A percentile compares a stretch with the other conserved stretches of the same genome.
These are phyloP conservation scores for Arctopsyche grandis DNA, from an alignment of 1,140 invertebrate genomes.

Conservation along the genomic window DNA sequence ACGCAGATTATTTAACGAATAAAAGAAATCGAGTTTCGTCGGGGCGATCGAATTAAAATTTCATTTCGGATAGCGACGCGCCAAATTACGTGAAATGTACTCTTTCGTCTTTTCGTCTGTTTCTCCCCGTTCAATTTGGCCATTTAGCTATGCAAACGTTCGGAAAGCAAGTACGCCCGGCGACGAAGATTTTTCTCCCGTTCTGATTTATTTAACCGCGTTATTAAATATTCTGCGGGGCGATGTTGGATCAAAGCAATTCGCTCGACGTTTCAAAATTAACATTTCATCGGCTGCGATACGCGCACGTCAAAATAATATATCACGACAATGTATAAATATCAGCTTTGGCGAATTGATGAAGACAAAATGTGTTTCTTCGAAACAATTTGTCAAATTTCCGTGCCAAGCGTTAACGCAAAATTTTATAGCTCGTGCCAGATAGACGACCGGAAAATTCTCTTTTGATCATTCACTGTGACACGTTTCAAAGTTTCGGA, in stretches of 20 bases:
- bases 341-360: neutral
- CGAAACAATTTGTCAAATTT: conserved; percentile 13
- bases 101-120: conserved; percentile 22
- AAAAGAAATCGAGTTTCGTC: conserved; percentile 45
- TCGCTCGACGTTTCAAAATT: neutral
- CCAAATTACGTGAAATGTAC: conserved; percentile 22
- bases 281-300: conserved; percentile 3
- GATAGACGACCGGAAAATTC: conserved; percentile 23
- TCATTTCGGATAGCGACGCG: conserved; percentile 15
- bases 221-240: neutral
- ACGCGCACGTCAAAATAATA: neutral
- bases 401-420: neutral
- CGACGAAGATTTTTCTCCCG: neutral
- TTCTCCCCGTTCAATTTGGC: neutral
- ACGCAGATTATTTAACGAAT: conserved; percentile 42
- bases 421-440: conserved; percentile 1
- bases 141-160: conserved; percentile 22
- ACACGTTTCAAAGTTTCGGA: conserved; percentile 23
- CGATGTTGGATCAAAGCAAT: conserved; percentile 2
- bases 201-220: neutral
- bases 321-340: neutral
- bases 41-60: conserved; percentile 41
- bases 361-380: neutral
- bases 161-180: neutral
- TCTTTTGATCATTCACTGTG: conserved; percentile 30